A percentile compares a stretch with the other conserved stretches of the same genome.
Evolutionary conservation across 2,888 invertebrate genomes (phyloP).

Genomic region (Dolichomitus sp.): DNA sequence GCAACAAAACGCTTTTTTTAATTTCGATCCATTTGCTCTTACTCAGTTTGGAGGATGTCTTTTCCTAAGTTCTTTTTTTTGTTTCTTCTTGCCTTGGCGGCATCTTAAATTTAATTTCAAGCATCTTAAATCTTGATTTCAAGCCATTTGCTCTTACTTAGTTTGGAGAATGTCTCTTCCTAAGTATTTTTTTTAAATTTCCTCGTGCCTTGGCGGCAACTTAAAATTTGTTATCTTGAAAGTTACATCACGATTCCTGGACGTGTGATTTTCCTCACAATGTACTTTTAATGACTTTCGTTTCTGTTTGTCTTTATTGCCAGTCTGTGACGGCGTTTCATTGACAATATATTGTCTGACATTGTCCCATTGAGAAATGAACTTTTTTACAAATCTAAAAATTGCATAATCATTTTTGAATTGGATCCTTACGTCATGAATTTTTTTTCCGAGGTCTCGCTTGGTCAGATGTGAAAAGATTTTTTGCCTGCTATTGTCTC

Average conservation of each 20-base stretch:
- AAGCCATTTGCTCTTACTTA: not conserved
- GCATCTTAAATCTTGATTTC: no score
- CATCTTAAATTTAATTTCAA: no score
- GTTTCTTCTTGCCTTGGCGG: no score
- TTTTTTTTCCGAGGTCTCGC: not conserved
- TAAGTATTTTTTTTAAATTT: not conserved
- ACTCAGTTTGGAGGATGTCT: not conserved
- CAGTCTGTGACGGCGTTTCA: not conserved
- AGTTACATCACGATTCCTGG: not conserved
- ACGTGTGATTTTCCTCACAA: not conserved
- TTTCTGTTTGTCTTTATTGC: not conserved
- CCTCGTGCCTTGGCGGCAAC: not conserved
- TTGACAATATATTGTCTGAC: not conserved
- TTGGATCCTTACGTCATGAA: not conserved
- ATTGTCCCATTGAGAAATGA: not conserved
- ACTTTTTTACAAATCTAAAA: not conserved
- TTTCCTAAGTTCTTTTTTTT: not conserved
- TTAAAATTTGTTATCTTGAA: not conserved
- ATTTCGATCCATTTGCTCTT: not conserved
- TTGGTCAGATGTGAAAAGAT: not conserved
- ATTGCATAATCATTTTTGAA: not conserved
- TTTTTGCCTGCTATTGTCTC: not conserved
- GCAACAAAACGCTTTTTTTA: conserved; percentile 1
- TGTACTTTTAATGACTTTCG: not conserved
- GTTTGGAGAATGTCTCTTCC: not conserved